A percentile compares a stretch with the other conserved stretches of the same genome.
These are phyloP conservation scores for Meliscaeva auricollis DNA, from an alignment of 2,888 invertebrate species.

Conservation along the genomic window DNA sequence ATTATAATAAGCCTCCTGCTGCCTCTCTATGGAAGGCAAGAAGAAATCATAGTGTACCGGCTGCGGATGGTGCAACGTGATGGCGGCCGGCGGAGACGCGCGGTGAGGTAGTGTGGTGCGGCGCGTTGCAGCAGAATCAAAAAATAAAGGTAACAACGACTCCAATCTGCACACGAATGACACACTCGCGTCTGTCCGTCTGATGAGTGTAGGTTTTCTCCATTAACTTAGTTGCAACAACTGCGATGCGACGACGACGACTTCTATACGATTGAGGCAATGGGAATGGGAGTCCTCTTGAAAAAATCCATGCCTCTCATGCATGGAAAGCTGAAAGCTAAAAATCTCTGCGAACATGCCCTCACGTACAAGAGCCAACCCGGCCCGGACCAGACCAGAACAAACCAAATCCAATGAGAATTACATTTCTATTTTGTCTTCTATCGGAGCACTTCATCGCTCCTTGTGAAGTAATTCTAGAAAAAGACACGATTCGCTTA, in stretches of 20 bases:
- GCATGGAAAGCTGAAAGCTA: constrained; percentile 26
- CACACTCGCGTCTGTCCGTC: constrained; percentile 57
- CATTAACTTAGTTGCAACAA: constrained; percentile 62
- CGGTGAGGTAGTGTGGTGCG: background rate
- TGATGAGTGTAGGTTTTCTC: constrained; percentile 75
- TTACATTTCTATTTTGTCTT: constrained; percentile 76
- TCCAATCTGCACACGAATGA: constrained; percentile 71
- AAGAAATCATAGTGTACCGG: constrained; percentile 70
- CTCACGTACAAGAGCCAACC: constrained; percentile 53
- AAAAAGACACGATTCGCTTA: constrained; percentile 75
- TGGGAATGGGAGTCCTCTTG: constrained; percentile 27
- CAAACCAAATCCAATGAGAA: constrained; percentile 72
- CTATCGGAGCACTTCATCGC: constrained; percentile 73
- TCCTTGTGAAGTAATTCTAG: constrained; percentile 71
- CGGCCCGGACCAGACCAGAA: background rate
- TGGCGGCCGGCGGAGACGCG: background rate
- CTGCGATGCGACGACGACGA: constrained; percentile 4
- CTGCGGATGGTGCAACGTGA: background rate
- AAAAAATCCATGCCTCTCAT: constrained; percentile 42
- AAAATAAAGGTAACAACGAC: constrained; percentile 73
- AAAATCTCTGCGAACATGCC: constrained; percentile 40
- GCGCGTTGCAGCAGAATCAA: constrained; percentile 35
- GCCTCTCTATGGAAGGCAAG: constrained; percentile 62
- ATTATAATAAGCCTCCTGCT: constrained; percentile 74
- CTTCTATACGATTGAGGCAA: background rate